Conservation (phyloP, 2,888 invertebrate species). For the Thecophora atra region DNA sequence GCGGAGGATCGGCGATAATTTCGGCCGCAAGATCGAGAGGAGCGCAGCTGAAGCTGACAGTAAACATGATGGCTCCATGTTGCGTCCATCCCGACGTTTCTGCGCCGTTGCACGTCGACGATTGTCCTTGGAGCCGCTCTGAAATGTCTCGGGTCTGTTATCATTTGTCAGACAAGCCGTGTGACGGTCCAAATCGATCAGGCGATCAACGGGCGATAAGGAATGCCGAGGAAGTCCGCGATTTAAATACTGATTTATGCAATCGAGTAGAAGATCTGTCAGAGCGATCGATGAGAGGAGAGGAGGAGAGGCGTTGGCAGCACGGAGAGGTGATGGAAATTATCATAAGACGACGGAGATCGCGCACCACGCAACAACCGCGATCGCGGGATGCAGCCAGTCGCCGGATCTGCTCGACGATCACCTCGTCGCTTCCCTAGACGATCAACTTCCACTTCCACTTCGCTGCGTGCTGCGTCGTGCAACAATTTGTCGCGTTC, state of each 20-base stretch:
- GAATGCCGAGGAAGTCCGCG: background rate
- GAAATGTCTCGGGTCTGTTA: slow-evolving; percentile 49
- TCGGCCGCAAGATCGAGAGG: slow-evolving; percentile 11
- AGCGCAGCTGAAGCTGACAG: slow-evolving; percentile 19
- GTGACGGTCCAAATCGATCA: slow-evolving; percentile 42
- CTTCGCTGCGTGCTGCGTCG: slow-evolving; percentile 43
- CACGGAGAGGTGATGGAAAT: slow-evolving; percentile 1
- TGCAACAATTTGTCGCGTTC: slow-evolving; percentile 49
- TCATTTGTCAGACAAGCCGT: slow-evolving; percentile 46
- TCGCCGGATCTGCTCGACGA: too few relatives aligned
- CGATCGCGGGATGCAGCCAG: too few relatives aligned
- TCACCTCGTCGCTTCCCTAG: too few relatives aligned
- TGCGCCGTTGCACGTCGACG: slow-evolving; percentile 8
- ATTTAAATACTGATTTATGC: slow-evolving; percentile 45
- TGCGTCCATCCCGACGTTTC: slow-evolving; percentile 6
- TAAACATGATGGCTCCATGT: slow-evolving; percentile 29
- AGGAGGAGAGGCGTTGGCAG: too few relatives aligned
- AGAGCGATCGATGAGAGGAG: slow-evolving; percentile 9
- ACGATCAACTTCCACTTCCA: too few relatives aligned
- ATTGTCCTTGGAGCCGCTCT: slow-evolving; percentile 45
- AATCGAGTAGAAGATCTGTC: slow-evolving; percentile 36
- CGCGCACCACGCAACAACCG: too few relatives aligned
- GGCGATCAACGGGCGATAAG: slow-evolving; percentile 33
- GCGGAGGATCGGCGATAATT: slow-evolving; percentile 33
- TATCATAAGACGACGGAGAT: background rate